Conservation (phyloP, 2,888 invertebrate species). For the Agriotes lineatus region DNA sequence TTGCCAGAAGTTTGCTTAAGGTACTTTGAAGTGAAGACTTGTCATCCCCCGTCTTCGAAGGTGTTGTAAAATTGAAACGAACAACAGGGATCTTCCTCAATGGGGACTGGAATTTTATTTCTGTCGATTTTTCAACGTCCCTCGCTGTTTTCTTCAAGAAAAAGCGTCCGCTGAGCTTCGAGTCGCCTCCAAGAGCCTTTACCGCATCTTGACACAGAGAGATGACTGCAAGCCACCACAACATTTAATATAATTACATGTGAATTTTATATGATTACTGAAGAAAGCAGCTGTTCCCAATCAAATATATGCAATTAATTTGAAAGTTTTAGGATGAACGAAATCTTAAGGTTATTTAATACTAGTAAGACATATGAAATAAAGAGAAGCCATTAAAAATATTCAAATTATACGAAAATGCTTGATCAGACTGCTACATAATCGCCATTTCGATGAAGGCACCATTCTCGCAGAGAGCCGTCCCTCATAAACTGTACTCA, state of each 20-base stretch:
- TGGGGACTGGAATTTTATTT: constrained; percentile 52
- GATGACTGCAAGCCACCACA: constrained; percentile 60
- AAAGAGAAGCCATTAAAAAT: neutral
- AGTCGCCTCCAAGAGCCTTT: constrained; percentile 56
- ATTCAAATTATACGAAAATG: neutral
- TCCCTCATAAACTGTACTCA: too few relatives aligned
- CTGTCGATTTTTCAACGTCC: constrained; percentile 42
- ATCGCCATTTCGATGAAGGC: too few relatives aligned
- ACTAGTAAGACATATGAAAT: too few relatives aligned
- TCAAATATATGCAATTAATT: neutral
- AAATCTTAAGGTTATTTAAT: too few relatives aligned
- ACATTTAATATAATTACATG: neutral
- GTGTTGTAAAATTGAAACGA: constrained; percentile 52
- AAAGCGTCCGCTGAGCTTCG: constrained; percentile 57
- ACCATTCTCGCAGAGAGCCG: too few relatives aligned
- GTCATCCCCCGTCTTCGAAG: constrained; percentile 43
- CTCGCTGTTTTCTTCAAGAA: constrained; percentile 48
- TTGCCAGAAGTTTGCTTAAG: constrained; percentile 45
- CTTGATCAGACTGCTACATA: too few relatives aligned
- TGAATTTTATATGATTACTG: neutral
- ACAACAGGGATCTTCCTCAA: constrained; percentile 52
- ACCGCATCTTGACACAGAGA: constrained; percentile 64
- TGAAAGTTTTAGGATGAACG: neutral
- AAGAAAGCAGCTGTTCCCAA: constrained; percentile 21
- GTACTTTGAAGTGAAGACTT: constrained; percentile 36